Conservation (phyloP, 2,888 invertebrate genomes). For the Tupiocoris notatus region DNA sequence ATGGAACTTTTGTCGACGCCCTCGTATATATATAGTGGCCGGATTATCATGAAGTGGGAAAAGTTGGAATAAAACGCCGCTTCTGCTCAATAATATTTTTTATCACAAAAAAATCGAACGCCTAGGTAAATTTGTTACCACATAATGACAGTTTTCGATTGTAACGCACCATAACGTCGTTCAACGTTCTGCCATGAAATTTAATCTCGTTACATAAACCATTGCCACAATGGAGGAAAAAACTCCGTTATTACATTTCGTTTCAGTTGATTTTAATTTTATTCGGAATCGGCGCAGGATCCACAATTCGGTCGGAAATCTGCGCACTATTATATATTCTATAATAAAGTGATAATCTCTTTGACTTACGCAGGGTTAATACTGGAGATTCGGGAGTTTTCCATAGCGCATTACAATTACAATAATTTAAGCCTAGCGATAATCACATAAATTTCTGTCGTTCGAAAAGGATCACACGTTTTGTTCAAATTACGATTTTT, state of each 20-base stretch:
- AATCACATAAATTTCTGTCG: constrained; percentile 17
- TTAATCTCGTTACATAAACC: constrained; percentile 26
- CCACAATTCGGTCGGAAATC: too few relatives aligned
- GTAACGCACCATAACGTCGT: neutral
- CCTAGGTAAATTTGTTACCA: neutral
- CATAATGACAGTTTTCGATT: neutral
- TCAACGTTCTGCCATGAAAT: neutral
- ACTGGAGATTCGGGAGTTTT: constrained; percentile 32
- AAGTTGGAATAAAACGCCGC: too few relatives aligned
- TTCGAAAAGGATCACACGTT: neutral
- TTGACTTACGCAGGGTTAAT: constrained; percentile 7
- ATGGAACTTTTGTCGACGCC: too few relatives aligned
- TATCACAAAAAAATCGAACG: neutral
- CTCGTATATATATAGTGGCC: too few relatives aligned
- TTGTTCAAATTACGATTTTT: too few relatives aligned
- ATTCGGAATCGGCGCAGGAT: too few relatives aligned
- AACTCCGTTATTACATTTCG: too few relatives aligned
- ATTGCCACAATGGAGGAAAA: too few relatives aligned
- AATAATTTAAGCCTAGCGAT: constrained; percentile 28
- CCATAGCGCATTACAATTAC: constrained; percentile 15
- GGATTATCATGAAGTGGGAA: too few relatives aligned
- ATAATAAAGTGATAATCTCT: neutral
- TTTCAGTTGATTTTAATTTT: too few relatives aligned
- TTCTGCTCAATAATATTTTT: too few relatives aligned
- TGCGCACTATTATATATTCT: too few relatives aligned